Evolutionary conservation across 2,888 invertebrate genomes (phyloP).

Genomic region (Drosophila eohydei): DNA sequence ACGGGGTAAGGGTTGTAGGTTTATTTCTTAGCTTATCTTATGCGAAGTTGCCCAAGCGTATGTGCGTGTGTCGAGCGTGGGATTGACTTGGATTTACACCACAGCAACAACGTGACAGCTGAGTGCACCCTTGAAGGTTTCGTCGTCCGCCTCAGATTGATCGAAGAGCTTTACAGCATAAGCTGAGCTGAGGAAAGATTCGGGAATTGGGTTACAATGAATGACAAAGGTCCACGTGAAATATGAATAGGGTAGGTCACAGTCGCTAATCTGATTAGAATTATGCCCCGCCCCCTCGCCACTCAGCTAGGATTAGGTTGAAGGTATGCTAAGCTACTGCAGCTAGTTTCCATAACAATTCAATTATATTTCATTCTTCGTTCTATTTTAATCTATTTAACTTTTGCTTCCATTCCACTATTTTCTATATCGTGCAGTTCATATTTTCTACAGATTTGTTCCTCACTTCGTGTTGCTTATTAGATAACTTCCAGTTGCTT

Average conservation of each 20-base stretch:
- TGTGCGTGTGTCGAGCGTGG: slow-evolving; percentile 49
- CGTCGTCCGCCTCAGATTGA: slow-evolving; percentile 67
- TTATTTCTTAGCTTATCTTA: slow-evolving; percentile 53
- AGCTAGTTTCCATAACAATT: slow-evolving; percentile 28
- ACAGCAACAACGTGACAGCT: slow-evolving; percentile 69
- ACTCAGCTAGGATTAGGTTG: not conserved
- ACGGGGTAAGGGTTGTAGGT: slow-evolving; percentile 23
- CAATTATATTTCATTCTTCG: slow-evolving; percentile 5
- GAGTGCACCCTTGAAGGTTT: slow-evolving; percentile 67
- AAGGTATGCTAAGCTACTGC: not conserved
- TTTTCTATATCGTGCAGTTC: not conserved
- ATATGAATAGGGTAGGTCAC: slow-evolving; percentile 78
- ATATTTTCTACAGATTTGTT: not conserved
- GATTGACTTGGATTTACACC: slow-evolving; percentile 78
- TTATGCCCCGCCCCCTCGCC: not conserved
- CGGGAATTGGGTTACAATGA: slow-evolving; percentile 58
- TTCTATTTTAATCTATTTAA: not conserved
- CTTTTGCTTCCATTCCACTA: not conserved
- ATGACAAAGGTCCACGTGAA: slow-evolving; percentile 66
- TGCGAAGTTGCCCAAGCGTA: slow-evolving; percentile 30
- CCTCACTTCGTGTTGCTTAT: slow-evolving; percentile 18
- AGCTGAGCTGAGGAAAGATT: slow-evolving; percentile 56
- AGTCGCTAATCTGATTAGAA: slow-evolving; percentile 53
- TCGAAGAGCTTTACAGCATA: slow-evolving; percentile 72
- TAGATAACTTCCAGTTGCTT: slow-evolving; percentile 33